Conservation (phyloP, 2,113 vertebrate genomes). For the Lophius piscatorius region DNA sequence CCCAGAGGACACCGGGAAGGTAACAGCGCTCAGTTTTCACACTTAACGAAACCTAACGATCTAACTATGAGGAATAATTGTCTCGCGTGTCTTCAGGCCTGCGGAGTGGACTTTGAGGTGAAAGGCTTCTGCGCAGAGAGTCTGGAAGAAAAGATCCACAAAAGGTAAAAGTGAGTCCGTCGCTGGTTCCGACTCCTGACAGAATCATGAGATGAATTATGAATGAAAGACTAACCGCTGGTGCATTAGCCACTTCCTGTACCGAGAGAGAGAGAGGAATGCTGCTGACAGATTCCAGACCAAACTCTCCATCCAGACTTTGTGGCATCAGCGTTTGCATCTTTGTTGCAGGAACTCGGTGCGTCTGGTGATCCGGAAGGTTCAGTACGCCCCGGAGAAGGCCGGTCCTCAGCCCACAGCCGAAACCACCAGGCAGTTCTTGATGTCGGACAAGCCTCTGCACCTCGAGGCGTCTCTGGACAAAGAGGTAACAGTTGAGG, state of each 20-base stretch:
- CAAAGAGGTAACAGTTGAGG: conserved; percentile 91
- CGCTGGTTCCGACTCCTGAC: neutral
- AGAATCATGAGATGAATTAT: conserved; percentile 19
- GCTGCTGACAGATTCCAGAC: neutral
- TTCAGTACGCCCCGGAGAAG: conserved; percentile 91
- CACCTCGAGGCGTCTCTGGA: conserved; percentile 91
- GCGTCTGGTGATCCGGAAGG: conserved; percentile 90
- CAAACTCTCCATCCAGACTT: neutral
- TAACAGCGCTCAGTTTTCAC: conserved; percentile 36
- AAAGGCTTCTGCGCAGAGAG: conserved; percentile 96
- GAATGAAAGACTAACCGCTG: conserved; percentile 1
- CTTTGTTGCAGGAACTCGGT: conserved; percentile 86
- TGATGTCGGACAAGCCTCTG: conserved; percentile 90
- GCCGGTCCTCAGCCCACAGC: conserved; percentile 89
- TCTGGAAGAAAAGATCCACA: conserved; percentile 95
- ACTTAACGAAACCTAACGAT: neutral
- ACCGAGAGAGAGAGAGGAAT: neutral
- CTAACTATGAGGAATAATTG: neutral
- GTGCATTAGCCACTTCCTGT: conserved; percentile 2
- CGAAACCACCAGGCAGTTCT: conserved; percentile 90
- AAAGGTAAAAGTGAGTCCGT: conserved; percentile 85
- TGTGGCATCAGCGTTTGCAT: neutral
- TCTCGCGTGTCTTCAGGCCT: conserved; percentile 82
- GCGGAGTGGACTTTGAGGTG: conserved; percentile 97
- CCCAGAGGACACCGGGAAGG: conserved; percentile 95